These are phyloP conservation scores for Epinephelus lanceolatus DNA, from an alignment of 2,113 vertebrate genomes.

Conservation along the genomic window DNA sequence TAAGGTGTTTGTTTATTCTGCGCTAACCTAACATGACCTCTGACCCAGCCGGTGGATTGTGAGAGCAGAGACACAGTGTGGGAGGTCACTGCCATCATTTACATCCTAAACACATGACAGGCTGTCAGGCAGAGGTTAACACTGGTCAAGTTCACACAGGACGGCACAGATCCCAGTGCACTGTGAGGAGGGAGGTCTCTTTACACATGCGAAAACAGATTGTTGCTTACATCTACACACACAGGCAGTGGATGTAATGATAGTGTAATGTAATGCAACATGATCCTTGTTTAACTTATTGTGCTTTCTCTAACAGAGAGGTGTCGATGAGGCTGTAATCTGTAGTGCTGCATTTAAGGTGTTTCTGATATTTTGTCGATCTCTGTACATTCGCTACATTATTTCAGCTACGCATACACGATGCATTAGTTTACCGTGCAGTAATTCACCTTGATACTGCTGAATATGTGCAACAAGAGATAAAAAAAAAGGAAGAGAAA, in stretches of 20 bases:
- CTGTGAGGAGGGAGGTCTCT: slow-evolving; percentile 22
- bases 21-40: slow-evolving; percentile 50
- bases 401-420: background rate
- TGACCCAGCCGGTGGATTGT: slow-evolving; percentile 64
- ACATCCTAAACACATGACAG: slow-evolving; percentile 77
- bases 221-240: slow-evolving; percentile 1
- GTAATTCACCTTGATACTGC: slow-evolving; percentile 18
- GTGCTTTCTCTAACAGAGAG: background rate
- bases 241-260: background rate
- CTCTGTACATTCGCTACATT: background rate
- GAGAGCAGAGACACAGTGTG: slow-evolving; percentile 51
- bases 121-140: slow-evolving; percentile 70
- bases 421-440: background rate
- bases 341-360: background rate
- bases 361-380: slow-evolving; percentile 2
- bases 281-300: background rate
- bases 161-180: slow-evolving; percentile 28
- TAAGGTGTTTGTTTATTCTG: slow-evolving; percentile 70
- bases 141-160: slow-evolving; percentile 75
- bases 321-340: background rate
- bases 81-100: slow-evolving; percentile 76
- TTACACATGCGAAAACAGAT: slow-evolving; percentile 26
- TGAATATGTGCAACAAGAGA: slow-evolving; percentile 1
- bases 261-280: background rate
- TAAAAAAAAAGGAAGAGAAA: background rate